These are phyloP conservation scores for Sympetrum striolatum DNA, from an alignment of 2,888 invertebrate species.

Conservation along the genomic window DNA sequence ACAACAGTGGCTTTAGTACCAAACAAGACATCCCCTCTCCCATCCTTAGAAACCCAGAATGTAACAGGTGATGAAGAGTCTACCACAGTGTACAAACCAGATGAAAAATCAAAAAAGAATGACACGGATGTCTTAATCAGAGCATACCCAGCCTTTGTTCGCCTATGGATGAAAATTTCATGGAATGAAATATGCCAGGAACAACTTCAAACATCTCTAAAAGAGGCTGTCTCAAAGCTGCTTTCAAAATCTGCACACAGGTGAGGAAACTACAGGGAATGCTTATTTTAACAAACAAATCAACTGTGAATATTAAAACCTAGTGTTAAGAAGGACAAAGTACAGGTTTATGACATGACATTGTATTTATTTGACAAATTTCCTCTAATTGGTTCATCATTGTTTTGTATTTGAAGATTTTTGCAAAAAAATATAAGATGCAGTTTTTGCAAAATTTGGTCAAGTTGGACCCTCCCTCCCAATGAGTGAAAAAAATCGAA, in stretches of 20 bases:
- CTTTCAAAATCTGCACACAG: not conserved
- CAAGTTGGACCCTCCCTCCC: too few relatives aligned
- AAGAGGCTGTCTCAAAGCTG: not conserved
- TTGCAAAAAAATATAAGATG: too few relatives aligned
- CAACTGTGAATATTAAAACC: too few relatives aligned
- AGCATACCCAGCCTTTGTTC: not conserved
- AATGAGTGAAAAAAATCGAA: too few relatives aligned
- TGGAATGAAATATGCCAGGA: constrained; percentile 32
- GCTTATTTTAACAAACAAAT: too few relatives aligned
- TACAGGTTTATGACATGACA: too few relatives aligned
- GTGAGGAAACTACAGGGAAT: not conserved
- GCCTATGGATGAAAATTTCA: constrained; percentile 16
- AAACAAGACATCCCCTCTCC: not conserved
- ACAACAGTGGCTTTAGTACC: not conserved
- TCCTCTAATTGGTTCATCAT: too few relatives aligned
- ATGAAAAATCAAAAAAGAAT: not conserved
- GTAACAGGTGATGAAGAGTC: not conserved
- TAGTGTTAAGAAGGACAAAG: too few relatives aligned
- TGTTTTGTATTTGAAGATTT: too few relatives aligned
- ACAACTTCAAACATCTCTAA: not conserved
- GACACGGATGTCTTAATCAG: not conserved
- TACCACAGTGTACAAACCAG: not conserved
- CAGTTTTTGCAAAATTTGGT: too few relatives aligned
- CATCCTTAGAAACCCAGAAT: not conserved
- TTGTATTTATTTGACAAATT: too few relatives aligned